phyloP scores from a whole-genome alignment of 2,797 vertebrate genomes.

The Pangasius djambal region DNA sequence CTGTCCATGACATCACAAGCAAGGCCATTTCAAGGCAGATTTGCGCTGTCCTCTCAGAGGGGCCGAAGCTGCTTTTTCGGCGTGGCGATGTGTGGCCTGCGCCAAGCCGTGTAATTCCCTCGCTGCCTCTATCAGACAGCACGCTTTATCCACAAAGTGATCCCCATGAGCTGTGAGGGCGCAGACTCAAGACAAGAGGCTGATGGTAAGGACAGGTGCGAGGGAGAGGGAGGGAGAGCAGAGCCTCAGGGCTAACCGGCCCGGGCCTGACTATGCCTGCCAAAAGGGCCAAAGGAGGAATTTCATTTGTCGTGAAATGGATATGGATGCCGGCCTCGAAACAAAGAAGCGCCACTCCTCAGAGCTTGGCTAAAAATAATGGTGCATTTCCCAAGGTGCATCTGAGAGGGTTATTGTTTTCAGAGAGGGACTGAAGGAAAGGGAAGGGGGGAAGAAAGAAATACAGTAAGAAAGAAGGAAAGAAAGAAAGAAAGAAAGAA shows the following conservation, averaged over 20 bases:
- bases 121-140: slow-evolving; percentile 33
- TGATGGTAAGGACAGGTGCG: slow-evolving; percentile 81
- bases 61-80: slow-evolving; percentile 22
- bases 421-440: slow-evolving; percentile 7
- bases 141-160: slow-evolving; percentile 69
- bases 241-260: slow-evolving; percentile 44
- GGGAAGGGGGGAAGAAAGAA: not conserved
- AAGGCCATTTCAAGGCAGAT: slow-evolving; percentile 47
- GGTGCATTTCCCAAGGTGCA: slow-evolving; percentile 38
- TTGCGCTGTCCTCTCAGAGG: slow-evolving; percentile 27
- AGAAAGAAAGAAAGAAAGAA: not conserved
- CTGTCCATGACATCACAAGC: slow-evolving; percentile 41
- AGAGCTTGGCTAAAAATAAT: slow-evolving; percentile 51
- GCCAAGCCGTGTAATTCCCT: slow-evolving; percentile 34
- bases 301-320: slow-evolving; percentile 82
- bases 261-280: slow-evolving; percentile 70
- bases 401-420: slow-evolving; percentile 48
- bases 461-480: slow-evolving; percentile 15
- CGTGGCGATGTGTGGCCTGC: slow-evolving; percentile 21
- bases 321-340: slow-evolving; percentile 71
- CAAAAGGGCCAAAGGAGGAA: slow-evolving; percentile 68
- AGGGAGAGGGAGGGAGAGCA: slow-evolving; percentile 60
- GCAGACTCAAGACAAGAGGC: slow-evolving; percentile 80
- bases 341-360: slow-evolving; percentile 62
- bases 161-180: slow-evolving; percentile 69